These are phyloP conservation scores for Prochilodus magdalenae DNA, from an alignment of 2,113 vertebrate genomes.

Conservation along the genomic window DNA sequence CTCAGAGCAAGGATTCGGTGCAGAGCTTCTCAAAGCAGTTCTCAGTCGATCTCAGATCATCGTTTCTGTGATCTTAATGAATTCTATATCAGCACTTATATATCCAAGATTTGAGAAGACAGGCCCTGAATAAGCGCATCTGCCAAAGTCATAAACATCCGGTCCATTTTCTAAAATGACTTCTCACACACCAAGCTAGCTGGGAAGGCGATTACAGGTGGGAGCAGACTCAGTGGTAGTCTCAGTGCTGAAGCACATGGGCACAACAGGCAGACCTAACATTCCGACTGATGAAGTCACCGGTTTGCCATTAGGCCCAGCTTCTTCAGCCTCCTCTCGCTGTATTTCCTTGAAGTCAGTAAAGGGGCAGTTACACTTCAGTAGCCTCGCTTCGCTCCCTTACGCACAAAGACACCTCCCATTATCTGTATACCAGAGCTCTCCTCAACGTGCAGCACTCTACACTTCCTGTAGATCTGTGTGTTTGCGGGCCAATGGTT, in stretches of 20 bases:
- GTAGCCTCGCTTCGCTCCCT: constrained; percentile 53
- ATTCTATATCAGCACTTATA: too few relatives aligned
- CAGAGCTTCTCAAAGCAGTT: too few relatives aligned
- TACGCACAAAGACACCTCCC: background rate
- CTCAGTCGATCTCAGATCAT: background rate
- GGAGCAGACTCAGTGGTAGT: background rate
- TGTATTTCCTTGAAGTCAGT: constrained; percentile 52
- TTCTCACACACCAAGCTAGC: too few relatives aligned
- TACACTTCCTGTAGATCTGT: background rate
- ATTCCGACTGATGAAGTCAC: too few relatives aligned
- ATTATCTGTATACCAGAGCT: background rate
- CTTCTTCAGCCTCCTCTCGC: background rate
- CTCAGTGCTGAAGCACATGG: background rate
- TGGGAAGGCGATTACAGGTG: too few relatives aligned
- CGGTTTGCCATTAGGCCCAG: too few relatives aligned
- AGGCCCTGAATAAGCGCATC: too few relatives aligned
- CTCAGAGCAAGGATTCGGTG: too few relatives aligned
- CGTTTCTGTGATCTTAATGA: too few relatives aligned
- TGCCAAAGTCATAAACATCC: too few relatives aligned
- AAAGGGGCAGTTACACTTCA: constrained; percentile 53
- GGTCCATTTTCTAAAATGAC: background rate
- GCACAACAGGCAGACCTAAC: background rate
- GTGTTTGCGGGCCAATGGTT: background rate
- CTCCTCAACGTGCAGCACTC: background rate
- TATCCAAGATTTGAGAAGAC: too few relatives aligned